Percentiles rank a stretch among this genome's conserved stretches.
phyloP scores from a whole-genome alignment of 2,797 vertebrate genomes.

The Girardinus metallicus region DNA sequence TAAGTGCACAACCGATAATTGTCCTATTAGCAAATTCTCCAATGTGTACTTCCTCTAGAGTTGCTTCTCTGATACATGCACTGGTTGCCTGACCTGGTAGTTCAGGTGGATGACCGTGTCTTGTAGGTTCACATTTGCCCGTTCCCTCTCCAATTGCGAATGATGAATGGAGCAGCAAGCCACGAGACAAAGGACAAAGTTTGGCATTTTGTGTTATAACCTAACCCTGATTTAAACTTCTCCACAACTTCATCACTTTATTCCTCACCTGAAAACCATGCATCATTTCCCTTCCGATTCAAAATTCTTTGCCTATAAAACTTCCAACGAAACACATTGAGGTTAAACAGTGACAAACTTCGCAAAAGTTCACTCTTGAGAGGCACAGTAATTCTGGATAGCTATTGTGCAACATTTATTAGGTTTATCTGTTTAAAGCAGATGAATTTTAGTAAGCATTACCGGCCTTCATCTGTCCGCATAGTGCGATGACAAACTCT shows the following conservation, averaged over 20 bases:
- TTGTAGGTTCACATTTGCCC: not conserved
- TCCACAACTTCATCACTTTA: not conserved
- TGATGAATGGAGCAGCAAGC: not conserved
- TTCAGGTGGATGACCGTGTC: not conserved
- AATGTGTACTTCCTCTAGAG: not conserved
- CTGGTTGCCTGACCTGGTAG: not conserved
- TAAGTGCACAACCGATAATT: not conserved
- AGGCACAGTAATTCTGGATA: not conserved
- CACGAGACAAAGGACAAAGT: not conserved
- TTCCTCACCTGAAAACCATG: not conserved
- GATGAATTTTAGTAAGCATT: not conserved
- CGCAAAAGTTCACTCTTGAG: not conserved
- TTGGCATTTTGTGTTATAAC: not conserved
- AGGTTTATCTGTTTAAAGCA: not conserved
- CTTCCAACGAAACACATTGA: not conserved
- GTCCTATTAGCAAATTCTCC: not conserved
- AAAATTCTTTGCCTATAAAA: not conserved
- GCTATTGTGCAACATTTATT: not conserved
- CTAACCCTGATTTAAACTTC: not conserved
- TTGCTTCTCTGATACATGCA: not conserved
- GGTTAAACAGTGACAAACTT: not conserved
- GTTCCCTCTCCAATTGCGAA: not conserved
- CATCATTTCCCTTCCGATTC: not conserved
- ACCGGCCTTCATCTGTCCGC: not conserved
- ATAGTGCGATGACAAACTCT: not conserved